Evolutionary conservation across 2,797 vertebrate species (phyloP).

Genomic region (Botia almorhae): DNA sequence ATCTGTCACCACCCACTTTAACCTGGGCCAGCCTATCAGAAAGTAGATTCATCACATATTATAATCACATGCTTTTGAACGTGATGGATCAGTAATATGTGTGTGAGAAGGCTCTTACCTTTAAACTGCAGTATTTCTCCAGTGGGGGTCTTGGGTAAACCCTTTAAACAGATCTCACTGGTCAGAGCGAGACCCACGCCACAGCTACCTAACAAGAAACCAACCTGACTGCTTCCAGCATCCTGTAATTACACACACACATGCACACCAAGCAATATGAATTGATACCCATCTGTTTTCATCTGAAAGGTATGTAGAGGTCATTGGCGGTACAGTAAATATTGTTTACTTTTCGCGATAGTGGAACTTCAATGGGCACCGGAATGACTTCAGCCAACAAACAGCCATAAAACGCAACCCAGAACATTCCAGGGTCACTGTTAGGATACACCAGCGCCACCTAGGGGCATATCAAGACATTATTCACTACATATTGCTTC

Average conservation of each 20-base stretch:
- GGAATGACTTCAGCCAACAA: conserved; percentile 97
- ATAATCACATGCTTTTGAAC: background rate
- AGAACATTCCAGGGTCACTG: conserved; percentile 98
- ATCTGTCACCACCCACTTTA: conserved; percentile 99
- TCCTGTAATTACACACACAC: conserved; percentile 76
- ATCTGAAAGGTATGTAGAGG: background rate
- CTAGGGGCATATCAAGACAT: conserved; percentile 69
- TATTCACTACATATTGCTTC: background rate
- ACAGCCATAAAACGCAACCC: conserved; percentile 97
- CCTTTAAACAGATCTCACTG: conserved; percentile 96
- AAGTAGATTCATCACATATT: background rate
- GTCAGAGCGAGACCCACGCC: conserved; percentile 93
- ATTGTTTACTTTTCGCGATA: conserved; percentile 91
- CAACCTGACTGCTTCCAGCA: conserved; percentile 95
- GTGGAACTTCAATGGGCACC: conserved; percentile 96
- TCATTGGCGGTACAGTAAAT: background rate
- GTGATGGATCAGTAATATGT: background rate
- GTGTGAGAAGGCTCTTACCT: conserved; percentile 74
- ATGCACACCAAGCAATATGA: background rate
- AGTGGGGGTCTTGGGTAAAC: conserved; percentile 94
- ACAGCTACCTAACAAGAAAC: conserved; percentile 95
- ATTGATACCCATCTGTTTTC: background rate
- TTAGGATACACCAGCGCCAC: conserved; percentile 97
- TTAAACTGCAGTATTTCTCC: conserved; percentile 98
- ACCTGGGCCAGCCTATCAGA: conserved; percentile 90